phyloP scores from a whole-genome alignment of 2,113 vertebrate species.

The Perognathus longimembris region DNA sequence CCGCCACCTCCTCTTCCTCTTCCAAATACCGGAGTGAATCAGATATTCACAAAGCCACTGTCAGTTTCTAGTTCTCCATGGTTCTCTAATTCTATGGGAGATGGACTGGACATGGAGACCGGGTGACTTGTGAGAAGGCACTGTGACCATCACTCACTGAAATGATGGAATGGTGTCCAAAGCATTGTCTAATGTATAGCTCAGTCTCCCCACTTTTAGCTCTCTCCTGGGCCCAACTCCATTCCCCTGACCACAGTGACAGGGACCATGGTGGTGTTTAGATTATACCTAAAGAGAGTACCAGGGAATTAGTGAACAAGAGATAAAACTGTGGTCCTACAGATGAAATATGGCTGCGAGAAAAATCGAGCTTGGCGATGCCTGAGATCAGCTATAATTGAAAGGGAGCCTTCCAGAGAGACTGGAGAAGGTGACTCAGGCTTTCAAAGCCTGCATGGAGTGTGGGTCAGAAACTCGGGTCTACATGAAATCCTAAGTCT shows the following conservation, averaged over 20 bases:
- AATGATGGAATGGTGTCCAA: neutral
- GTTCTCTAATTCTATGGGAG: neutral
- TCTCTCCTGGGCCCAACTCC: neutral
- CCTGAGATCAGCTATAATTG: conserved; percentile 41
- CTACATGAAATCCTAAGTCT: neutral
- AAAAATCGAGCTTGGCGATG: neutral
- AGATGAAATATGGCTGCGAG: conserved; percentile 14
- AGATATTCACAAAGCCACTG: neutral
- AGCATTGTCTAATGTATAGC: neutral
- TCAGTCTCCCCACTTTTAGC: neutral
- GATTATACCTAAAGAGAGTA: conserved; percentile 21
- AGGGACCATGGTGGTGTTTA: neutral
- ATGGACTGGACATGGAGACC: neutral
- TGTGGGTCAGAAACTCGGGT: conserved; percentile 14
- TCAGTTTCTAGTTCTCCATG: neutral
- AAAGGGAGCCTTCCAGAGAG: conserved; percentile 16
- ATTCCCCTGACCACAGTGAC: neutral
- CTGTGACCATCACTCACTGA: neutral
- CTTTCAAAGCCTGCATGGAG: conserved; percentile 6
- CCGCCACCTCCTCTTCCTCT: neutral
- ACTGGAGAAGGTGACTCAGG: conserved; percentile 12
- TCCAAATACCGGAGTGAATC: neutral
- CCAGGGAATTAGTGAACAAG: conserved; percentile 39
- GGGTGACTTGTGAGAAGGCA: neutral
- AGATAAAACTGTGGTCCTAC: neutral